Evolutionary conservation across 2,888 invertebrate species (phyloP).

Genomic region (Eilema griseolum): DNA sequence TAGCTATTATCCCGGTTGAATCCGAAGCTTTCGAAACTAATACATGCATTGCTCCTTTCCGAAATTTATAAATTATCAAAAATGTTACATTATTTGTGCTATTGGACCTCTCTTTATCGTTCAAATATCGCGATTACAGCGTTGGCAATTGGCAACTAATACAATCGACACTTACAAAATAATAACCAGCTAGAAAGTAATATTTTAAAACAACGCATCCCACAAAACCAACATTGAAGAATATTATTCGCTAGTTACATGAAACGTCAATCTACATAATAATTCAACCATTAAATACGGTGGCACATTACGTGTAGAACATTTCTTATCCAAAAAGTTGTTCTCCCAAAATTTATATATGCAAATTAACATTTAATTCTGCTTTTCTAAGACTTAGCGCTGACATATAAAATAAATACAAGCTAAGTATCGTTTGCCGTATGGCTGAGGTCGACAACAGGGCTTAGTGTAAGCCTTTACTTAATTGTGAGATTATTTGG

Average conservation of each 20-base stretch:
- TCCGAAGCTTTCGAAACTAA: not conserved
- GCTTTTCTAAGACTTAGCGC: constrained; percentile 17
- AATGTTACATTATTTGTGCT: no score
- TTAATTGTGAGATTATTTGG: constrained; percentile 72
- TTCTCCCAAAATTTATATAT: constrained; percentile 12
- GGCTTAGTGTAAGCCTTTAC: constrained; percentile 66
- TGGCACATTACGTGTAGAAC: constrained; percentile 3
- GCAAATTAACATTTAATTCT: constrained; percentile 15
- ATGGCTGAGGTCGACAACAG: constrained; percentile 54
- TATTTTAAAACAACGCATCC: no score
- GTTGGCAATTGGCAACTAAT: not conserved
- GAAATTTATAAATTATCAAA: not conserved
- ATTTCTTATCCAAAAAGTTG: constrained; percentile 13
- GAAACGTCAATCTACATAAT: constrained; percentile 15
- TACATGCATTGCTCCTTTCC: not conserved
- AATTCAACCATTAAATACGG: constrained; percentile 10
- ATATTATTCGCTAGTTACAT: not conserved
- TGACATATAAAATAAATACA: constrained; percentile 39
- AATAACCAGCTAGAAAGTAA: not conserved
- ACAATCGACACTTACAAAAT: not conserved
- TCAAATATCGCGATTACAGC: no score
- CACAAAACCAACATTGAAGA: not conserved
- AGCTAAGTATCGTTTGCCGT: constrained; percentile 27
- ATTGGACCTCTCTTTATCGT: no score
- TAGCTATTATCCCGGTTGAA: not conserved